Conservation (phyloP, 2,888 invertebrate genomes). For the Bellardia bayeri region DNA sequence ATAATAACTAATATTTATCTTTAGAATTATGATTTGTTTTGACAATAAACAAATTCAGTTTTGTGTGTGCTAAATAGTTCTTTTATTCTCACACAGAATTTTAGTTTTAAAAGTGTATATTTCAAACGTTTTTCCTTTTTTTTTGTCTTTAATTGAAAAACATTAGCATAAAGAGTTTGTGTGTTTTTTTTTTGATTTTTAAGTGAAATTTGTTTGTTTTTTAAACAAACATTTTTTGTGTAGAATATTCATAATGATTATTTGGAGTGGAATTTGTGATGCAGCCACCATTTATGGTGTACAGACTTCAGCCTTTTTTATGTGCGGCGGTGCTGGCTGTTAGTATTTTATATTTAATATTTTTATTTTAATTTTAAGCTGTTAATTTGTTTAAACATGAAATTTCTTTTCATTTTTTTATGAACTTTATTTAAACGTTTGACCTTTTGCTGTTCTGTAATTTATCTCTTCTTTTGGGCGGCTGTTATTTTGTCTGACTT, state of each 20-base stretch:
- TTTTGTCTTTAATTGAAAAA: conserved; percentile 6
- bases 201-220: conserved; percentile 39
- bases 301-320: conserved; percentile 81
- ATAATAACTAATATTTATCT: too few relatives aligned
- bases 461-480: conserved; percentile 19
- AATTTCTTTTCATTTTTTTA: not conserved
- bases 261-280: conserved; percentile 84
- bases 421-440: conserved; percentile 33
- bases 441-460: conserved; percentile 31
- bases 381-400: conserved; percentile 23
- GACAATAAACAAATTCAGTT: too few relatives aligned
- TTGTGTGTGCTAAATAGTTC: too few relatives aligned
- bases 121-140: conserved; percentile 6
- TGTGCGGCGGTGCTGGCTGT: conserved; percentile 82
- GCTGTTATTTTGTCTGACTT: not conserved
- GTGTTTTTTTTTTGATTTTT: not conserved
- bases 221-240: not conserved
- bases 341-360: conserved; percentile 77
- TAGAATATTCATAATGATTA: conserved; percentile 78
- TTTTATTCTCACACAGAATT: too few relatives aligned
- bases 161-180: conserved; percentile 16
- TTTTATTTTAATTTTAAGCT: conserved; percentile 32
- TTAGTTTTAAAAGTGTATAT: not conserved
- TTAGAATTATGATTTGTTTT: too few relatives aligned
- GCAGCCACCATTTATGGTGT: conserved; percentile 83